phyloP scores from a whole-genome alignment of 2,888 invertebrate species.

The Dusona sp. region DNA sequence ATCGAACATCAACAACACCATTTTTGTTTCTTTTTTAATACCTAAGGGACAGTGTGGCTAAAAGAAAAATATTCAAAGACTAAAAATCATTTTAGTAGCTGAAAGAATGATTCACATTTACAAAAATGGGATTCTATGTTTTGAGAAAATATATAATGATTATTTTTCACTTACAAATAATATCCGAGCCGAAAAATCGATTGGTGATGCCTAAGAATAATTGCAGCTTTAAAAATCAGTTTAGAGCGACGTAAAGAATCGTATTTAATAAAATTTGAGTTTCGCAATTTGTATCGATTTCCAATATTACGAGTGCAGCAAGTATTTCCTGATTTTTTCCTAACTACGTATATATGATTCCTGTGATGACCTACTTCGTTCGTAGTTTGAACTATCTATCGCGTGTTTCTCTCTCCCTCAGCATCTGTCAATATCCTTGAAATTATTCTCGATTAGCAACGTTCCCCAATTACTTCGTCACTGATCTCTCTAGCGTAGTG shows the following conservation, averaged over 20 bases:
- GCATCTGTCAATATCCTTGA: constrained; percentile 57
- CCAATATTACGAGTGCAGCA: constrained; percentile 3
- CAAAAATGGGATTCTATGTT: background rate
- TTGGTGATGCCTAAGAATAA: background rate
- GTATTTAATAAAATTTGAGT: background rate
- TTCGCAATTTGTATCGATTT: background rate
- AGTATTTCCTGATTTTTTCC: constrained; percentile 23
- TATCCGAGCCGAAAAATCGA: background rate
- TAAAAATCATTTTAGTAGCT: too few species aligned
- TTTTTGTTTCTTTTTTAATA: background rate
- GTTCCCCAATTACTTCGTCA: constrained; percentile 57
- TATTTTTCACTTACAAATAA: background rate
- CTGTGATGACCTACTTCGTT: constrained; percentile 55
- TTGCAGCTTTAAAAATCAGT: background rate
- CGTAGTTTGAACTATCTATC: constrained; percentile 55
- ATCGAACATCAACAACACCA: background rate
- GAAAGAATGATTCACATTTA: background rate
- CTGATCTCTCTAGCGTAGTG: constrained; percentile 42
- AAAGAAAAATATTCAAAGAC: too few species aligned
- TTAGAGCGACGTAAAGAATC: background rate
- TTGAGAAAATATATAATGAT: background rate
- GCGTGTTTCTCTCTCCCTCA: constrained; percentile 44
- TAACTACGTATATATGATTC: constrained; percentile 1
- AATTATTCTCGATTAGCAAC: constrained; percentile 63
- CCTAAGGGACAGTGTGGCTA: background rate